Base-by-base conservation (phyloP, 1,140 invertebrate species). In the Zophobas morio region DNA sequence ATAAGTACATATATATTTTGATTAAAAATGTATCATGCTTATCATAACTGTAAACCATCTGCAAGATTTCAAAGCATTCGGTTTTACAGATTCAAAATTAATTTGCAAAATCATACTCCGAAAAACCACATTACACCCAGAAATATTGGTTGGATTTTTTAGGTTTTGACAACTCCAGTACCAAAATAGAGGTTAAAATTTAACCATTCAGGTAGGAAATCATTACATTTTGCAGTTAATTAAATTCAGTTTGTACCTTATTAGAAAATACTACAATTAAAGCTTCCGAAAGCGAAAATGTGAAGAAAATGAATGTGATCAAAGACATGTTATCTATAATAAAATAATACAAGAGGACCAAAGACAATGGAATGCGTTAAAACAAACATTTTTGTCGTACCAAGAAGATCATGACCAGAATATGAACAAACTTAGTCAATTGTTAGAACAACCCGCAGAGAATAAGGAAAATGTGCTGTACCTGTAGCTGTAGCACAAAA, bases 241-340 rank as follows among this genome's bases (percentile, higher is more conserved):
- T 66, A 39, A 33, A 37, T 20, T 40, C 60, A 20, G 39, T 66
- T 1, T 66, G 60, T 66, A 1, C 60, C 39, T 66, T 66, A 66
- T 42, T 66, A 42, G 60, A 66, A 66, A 66, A 40, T 66, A 66
- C 60, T 20, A 66, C 6, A 32, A 40, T 66, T 5, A 66, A 8
- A 0, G 20, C 2, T 42, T 42, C 37, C 1, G 56, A 8, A 8
- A 20, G 20, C 20, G 20, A 40, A 66, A 6, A 66, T 32, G 39
- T 20, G 0, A 2, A 51, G 5, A 66, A 33, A n/a, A 3, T n/a
- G 37, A 60, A 36, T 8, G 35, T 33, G 2, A 34, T 34, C 35
- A n/a, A 54, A 33, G 35, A 54, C 4, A 6, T 8, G 33, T 37
- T 37, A 36, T n/a, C 37, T 2, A 60, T 35, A 37, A 20, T 20